A percentile compares a stretch with the other conserved stretches of the same genome.
These are phyloP conservation scores for Drosophila rhopaloa DNA, from an alignment of 1,140 invertebrate genomes.

Conservation along the genomic window DNA sequence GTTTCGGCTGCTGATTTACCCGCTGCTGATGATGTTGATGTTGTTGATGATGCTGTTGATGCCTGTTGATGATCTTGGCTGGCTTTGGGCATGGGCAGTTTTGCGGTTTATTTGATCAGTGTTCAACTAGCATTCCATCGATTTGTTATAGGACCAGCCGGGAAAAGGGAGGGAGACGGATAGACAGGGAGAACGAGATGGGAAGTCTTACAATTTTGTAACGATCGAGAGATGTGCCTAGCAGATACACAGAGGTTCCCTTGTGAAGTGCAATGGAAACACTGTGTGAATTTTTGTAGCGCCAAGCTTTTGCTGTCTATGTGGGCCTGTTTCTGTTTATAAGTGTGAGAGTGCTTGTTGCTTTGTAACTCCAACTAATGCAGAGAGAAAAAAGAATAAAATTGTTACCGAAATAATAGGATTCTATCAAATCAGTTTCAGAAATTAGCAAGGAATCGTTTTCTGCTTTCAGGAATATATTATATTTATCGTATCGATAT, in stretches of 20 bases:
- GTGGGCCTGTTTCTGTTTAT: not conserved
- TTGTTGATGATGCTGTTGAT: slow-evolving; percentile 24
- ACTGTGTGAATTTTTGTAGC: slow-evolving; percentile 43
- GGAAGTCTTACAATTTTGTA: slow-evolving; percentile 67
- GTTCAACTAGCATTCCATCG: slow-evolving; percentile 70
- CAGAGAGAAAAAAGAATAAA: slow-evolving; percentile 2
- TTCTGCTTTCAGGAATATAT: too few relatives aligned
- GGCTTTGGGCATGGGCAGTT: slow-evolving; percentile 48
- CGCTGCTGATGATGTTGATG: slow-evolving; percentile 19
- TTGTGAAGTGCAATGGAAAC: slow-evolving; percentile 65
- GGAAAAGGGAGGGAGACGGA: slow-evolving; percentile 13
- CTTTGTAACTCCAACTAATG: slow-evolving; percentile 40
- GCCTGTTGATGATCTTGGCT: slow-evolving; percentile 40
- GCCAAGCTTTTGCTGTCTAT: slow-evolving; percentile 21
- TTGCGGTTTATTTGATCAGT: slow-evolving; percentile 78
- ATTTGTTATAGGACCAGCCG: slow-evolving; percentile 62
- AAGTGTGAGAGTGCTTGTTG: slow-evolving; percentile 19
- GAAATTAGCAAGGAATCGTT: too few relatives aligned
- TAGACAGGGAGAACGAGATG: slow-evolving; percentile 9
- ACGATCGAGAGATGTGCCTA: slow-evolving; percentile 34
- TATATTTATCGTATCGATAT: too few relatives aligned
- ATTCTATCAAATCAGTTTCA: too few relatives aligned
- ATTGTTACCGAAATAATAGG: too few relatives aligned
- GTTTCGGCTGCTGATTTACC: slow-evolving; percentile 9
- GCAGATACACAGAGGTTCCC: slow-evolving; percentile 26